Evolutionary conservation across 2,888 invertebrate species (phyloP), one percentile per base, ranked within the genome.

Genomic region (Pheosia tremula): DNA sequence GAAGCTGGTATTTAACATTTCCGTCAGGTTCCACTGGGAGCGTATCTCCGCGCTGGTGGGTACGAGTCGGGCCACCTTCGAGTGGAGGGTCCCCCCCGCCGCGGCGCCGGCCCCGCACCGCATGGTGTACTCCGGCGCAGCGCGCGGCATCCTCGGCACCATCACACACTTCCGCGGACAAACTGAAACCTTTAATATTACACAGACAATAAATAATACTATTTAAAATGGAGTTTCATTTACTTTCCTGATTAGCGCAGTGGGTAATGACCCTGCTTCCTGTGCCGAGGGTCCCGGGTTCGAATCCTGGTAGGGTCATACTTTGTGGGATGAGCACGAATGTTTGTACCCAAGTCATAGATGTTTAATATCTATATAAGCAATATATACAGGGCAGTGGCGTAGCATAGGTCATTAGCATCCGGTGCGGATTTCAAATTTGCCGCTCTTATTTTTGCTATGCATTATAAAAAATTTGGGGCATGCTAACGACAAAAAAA

Each of bases 61-160:
- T 10, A 96, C 96, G 11, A 98, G 98, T 81, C 94, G 95, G 70
- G 96, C 95, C 38, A 96, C 95, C 56, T 94, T 98, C 60, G 94
- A 94, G 58, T 99, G 98, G 98, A 93, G 94, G n/a, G 95, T 98
- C 8, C 96, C 96, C 0, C 81, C 86, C 0, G 91, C 95, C 60
- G 95, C 95, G 0, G 77, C 93, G 57, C 89, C 95, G 0, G 97
- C 98, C 0, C 92, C 94, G 38, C 97, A 98, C 89, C 94, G 98
- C 63, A 96, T 99, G 59, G 94, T 95, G 41, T 98, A 98, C 89
- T 95, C 95, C 78, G 98, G 98, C 4, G 94, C 96, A 70, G 95
- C 96, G 72, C 96, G 95, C 59, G 87, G 91, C n/a, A 87, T 97
- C 38, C 85, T 95, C 5, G 96, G 96, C 1, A 93, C 94, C 13